Percentiles rank a stretch among this genome's conserved stretches.
These are phyloP conservation scores for Blennius ocellaris DNA, from an alignment of 2,113 vertebrate species.

Conservation along the genomic window DNA sequence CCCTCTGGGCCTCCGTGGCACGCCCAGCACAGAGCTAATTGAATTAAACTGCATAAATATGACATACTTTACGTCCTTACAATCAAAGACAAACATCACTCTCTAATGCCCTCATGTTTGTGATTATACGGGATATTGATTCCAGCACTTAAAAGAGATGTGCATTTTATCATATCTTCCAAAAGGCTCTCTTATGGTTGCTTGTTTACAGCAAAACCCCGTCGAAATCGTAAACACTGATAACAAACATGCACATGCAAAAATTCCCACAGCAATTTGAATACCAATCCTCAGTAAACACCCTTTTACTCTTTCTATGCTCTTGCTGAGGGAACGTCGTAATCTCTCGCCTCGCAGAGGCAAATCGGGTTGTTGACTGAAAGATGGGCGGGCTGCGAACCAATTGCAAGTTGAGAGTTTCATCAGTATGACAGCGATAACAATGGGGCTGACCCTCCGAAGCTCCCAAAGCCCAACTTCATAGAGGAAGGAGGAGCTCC, in stretches of 20 bases:
- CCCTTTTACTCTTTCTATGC: constrained; percentile 28
- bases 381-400: constrained; percentile 47
- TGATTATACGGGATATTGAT: constrained; percentile 74
- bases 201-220: constrained; percentile 71
- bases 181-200: constrained; percentile 63
- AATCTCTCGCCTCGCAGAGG: constrained; percentile 55
- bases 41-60: constrained; percentile 75
- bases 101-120: constrained; percentile 69
- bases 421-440: constrained; percentile 63
- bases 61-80: constrained; percentile 56
- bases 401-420: constrained; percentile 42
- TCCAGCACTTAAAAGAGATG: constrained; percentile 67
- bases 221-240: constrained; percentile 66
- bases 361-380: constrained; percentile 26
- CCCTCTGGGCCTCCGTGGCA: constrained; percentile 59
- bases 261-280: constrained; percentile 72
- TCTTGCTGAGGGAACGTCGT: constrained; percentile 49
- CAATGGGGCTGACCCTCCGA: constrained; percentile 51
- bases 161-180: constrained; percentile 64
- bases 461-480: constrained; percentile 69
- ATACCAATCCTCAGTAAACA: constrained; percentile 54
- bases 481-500: constrained; percentile 63
- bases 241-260: constrained; percentile 53
- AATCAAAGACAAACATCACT: constrained; percentile 53
- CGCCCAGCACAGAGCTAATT: constrained; percentile 61